Evolutionary conservation across 2,113 vertebrate genomes (phyloP).

Genomic region (Lycaon pictus): DNA sequence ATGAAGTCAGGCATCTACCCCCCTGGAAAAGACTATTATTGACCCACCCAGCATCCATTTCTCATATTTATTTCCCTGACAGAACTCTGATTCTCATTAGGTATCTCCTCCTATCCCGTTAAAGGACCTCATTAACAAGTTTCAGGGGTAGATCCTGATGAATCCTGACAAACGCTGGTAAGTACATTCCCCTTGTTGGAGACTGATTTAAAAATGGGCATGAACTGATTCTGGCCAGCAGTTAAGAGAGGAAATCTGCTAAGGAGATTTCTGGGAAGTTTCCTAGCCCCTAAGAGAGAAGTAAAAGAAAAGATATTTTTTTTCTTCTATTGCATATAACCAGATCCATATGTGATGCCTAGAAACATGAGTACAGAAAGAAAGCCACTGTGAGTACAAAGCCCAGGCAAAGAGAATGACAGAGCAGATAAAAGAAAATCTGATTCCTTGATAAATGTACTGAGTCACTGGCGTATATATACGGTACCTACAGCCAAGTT

Average conservation of each 20-base stretch:
- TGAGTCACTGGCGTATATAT: neutral
- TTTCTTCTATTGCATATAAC: slow-evolving; percentile 13
- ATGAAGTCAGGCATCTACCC: neutral
- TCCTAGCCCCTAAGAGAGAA: neutral
- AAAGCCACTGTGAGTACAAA: neutral
- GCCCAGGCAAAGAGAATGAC: neutral
- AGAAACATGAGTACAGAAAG: neutral
- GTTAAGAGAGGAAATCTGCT: neutral
- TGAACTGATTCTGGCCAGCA: neutral
- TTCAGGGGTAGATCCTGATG: neutral
- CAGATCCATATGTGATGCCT: neutral
- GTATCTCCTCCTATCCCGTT: neutral
- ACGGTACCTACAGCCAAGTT: neutral
- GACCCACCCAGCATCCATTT: neutral
- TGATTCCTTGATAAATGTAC: neutral
- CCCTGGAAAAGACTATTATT: neutral
- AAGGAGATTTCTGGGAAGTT: neutral
- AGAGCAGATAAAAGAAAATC: neutral
- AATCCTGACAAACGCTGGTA: neutral
- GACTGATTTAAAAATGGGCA: neutral
- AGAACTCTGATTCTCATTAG: neutral
- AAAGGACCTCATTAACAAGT: neutral
- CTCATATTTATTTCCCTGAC: neutral
- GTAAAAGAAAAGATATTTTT: neutral
- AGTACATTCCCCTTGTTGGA: neutral